Base-by-base conservation (phyloP, 2,113 vertebrate genomes). In the Caloenas nicobarica region DNA sequence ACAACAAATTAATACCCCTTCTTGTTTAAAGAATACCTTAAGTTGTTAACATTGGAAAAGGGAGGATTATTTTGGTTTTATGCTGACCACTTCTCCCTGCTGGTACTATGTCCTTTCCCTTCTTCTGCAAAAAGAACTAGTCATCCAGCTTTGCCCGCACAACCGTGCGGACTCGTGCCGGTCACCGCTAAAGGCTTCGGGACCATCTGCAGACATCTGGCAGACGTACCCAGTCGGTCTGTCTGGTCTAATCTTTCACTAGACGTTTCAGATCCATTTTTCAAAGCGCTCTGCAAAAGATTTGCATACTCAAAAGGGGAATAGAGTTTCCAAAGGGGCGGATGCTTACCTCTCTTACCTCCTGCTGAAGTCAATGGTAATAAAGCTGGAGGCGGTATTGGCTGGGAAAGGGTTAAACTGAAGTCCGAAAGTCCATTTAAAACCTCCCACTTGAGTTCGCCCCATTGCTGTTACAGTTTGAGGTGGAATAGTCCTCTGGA, bases 161-260 rank as follows among this genome's bases (percentile, higher is more conserved):
- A 48, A 38, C 34, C 5, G 0, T 31, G 10, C 0, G 0, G 18
- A 8, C 31, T 31, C 29, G 36, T 61, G 72, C n/a, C 4, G 0
- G 46, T 81, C 56, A 7, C 60, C 1, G 2, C 71, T n/a, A 9
- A 38, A 61, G 44, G 62, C 53, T 82, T 68, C 7, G 3, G 57
- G 70, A 60, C 31, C 61, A 71, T 46, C 78, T 93, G 53, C 62
- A 89, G 48, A 24, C 70, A 44, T 48, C 78, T 84, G 34, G 57
- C 42, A 53, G 88, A 51, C 0, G 5, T 48, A n/a, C 38, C 18
- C 2, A 0, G 17, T 68, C 88, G n/a, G 26, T 88, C 76, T 87
- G 34, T 61, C 44, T 83, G 46, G 4, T 83, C 40, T 31, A 33
- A 71, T 74, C 83, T 74, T 42, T 56, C 60, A 36, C 46, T 68